phyloP scores from a whole-genome alignment of 2,797 vertebrate genomes.

The Graptemys geographica region DNA sequence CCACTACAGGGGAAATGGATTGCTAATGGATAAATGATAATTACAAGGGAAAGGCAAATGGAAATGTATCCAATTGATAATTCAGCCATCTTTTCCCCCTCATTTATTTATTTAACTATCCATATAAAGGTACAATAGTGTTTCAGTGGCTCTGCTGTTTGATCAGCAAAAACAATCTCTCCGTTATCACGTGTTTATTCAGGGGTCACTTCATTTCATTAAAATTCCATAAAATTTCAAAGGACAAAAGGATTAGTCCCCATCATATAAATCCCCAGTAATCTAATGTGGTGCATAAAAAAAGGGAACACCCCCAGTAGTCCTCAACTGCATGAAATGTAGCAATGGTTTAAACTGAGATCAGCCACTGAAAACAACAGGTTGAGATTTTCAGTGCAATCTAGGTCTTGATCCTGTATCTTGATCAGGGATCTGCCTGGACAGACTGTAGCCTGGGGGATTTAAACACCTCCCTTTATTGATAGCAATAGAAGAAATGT shows the following conservation, averaged over 20 bases:
- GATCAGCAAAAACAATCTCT: constrained; percentile 59
- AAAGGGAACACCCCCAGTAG: background rate
- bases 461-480: background rate
- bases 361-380: constrained; percentile 2
- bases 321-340: background rate
- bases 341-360: background rate
- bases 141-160: constrained; percentile 54
- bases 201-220: constrained; percentile 44
- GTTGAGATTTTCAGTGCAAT: background rate
- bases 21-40: constrained; percentile 49
- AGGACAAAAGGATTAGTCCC: constrained; percentile 27
- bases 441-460: constrained; percentile 8
- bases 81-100: constrained; percentile 67
- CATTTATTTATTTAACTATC: constrained; percentile 59
- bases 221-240: constrained; percentile 27
- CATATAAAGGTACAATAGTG: constrained; percentile 57
- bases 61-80: constrained; percentile 66
- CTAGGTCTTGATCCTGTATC: background rate
- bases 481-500: constrained; percentile 4
- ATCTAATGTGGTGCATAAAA: constrained; percentile 7
- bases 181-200: constrained; percentile 52
- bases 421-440: background rate
- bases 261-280: constrained; percentile 5
- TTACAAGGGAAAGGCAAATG: constrained; percentile 70
- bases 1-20: constrained; percentile 33